phyloP scores from a whole-genome alignment of 2,113 vertebrate species.

The Amphiprion ocellaris region DNA sequence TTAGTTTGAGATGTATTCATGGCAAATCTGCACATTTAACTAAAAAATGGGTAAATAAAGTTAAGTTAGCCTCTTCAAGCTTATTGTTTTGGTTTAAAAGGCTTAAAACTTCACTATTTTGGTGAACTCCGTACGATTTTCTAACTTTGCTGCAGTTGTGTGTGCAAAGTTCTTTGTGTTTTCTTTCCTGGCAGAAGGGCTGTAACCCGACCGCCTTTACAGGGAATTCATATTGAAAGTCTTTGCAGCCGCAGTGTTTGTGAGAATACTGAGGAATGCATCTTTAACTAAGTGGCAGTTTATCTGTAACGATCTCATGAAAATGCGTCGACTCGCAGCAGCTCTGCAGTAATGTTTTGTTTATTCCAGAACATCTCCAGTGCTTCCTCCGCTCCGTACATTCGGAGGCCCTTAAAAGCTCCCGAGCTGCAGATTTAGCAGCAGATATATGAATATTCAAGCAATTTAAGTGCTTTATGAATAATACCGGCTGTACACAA shows the following conservation, averaged over 20 bases:
- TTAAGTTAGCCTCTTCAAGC: no score
- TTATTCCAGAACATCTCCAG: conserved; percentile 13
- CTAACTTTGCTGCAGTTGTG: conserved; percentile 15
- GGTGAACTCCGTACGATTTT: conserved; percentile 18
- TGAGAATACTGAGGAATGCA: neutral
- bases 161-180: conserved; percentile 37
- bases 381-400: conserved; percentile 11
- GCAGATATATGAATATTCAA: conserved; percentile 62
- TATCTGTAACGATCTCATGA: conserved; percentile 12
- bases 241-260: neutral
- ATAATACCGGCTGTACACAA: conserved; percentile 31
- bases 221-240: neutral
- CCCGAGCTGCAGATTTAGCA: conserved; percentile 23
- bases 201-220: conserved; percentile 17
- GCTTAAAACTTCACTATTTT: no score
- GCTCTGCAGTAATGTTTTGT: conserved; percentile 19
- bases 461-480: conserved; percentile 34
- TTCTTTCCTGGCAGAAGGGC: conserved; percentile 20
- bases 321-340: conserved; percentile 12
- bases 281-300: conserved; percentile 10
- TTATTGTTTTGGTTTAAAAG: no score
- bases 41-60: no score
- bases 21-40: no score
- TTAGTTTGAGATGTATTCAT: no score
- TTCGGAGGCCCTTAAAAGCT: conserved; percentile 24